Evolutionary conservation across 2,113 vertebrate genomes (phyloP), one percentile per base, ranked within the genome.

Genomic region (Osmerus mordax): DNA sequence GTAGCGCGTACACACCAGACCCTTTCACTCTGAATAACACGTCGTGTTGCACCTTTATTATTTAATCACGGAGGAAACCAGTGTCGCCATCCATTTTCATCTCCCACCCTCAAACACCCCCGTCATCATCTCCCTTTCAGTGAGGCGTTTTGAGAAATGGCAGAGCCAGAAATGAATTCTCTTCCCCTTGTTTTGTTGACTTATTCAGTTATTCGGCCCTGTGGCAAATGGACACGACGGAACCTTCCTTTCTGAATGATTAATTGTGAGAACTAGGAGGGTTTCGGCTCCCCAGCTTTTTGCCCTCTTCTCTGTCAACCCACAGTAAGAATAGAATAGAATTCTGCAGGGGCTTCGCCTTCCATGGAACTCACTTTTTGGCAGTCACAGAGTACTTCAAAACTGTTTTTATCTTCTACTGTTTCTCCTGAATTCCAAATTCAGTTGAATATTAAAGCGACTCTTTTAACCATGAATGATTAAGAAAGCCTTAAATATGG

Each of bases 201-300:
- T 87, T 86, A 78, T 90, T 90, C 82, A 88, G 80, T 77, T 90
- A 88, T 90, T 87, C 82, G 74, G 85, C 87, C 87, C 74, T 85
- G 87, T 86, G 82, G 87, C 81, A 90, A 88, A 89, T 84, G 83
- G 80, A 83, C 82, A 80, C 74, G 28, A 89, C 89, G 83, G 88
- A 88, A 85, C 67, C 71, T 80, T 80, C 73, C 63, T 71, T 70
- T 81, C 85, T 92, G 77, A 92, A 91, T 90, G 89, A 90, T 91
- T 90, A 83, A 92, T 86, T 83, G 69, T 82, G 78, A 83, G 80
- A 74, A 74, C 55, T 58, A 21, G 41, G 25, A 61, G 54, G 19
- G 18, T 47, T 21, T 21, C 14, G n/a, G 59, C 32, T 65, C 28
- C 41, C n/a, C 67, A 32, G 64, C 19, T 21, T 62, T 47, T 65